These are phyloP conservation scores for Psittacula cyanocephala DNA, from an alignment of 2,113 vertebrate genomes.

Conservation along the genomic window DNA sequence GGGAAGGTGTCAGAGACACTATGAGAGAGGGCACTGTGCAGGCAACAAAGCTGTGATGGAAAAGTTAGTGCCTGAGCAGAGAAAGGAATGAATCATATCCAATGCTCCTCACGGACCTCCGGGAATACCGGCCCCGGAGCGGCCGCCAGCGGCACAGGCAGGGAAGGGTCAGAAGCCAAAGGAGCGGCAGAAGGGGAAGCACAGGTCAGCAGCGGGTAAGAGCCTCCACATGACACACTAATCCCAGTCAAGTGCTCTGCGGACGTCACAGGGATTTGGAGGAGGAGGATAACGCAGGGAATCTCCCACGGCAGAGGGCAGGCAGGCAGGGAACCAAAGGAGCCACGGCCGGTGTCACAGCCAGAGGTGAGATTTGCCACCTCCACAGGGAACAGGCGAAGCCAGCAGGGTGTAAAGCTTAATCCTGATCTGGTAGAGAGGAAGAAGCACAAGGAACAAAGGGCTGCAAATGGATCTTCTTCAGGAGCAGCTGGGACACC, in stretches of 20 bases:
- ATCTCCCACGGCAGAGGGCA: background rate
- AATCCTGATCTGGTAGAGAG: background rate
- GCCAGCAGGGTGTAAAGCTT: background rate
- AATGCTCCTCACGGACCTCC: background rate
- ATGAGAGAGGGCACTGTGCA: background rate
- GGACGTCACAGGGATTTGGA: conserved; percentile 41
- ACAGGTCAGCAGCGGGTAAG: conserved; percentile 14
- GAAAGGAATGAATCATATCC: background rate
- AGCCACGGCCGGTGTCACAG: rapidly evolving
- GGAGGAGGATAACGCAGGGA: conserved; percentile 5
- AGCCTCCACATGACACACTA: conserved; percentile 43
- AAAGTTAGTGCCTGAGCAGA: background rate
- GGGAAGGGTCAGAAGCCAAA: background rate
- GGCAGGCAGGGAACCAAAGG: background rate
- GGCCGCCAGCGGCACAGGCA: background rate
- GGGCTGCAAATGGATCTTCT: background rate
- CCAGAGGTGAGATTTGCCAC: background rate
- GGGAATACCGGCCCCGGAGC: background rate
- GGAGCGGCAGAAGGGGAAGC: background rate
- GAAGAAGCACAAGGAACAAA: background rate
- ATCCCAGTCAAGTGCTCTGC: conserved; percentile 47
- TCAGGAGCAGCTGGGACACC: background rate
- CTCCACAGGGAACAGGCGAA: background rate
- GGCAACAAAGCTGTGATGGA: background rate
- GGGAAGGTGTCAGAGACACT: background rate